Conservation (phyloP, 2,888 invertebrate species). For the Ophion ventricosus region DNA sequence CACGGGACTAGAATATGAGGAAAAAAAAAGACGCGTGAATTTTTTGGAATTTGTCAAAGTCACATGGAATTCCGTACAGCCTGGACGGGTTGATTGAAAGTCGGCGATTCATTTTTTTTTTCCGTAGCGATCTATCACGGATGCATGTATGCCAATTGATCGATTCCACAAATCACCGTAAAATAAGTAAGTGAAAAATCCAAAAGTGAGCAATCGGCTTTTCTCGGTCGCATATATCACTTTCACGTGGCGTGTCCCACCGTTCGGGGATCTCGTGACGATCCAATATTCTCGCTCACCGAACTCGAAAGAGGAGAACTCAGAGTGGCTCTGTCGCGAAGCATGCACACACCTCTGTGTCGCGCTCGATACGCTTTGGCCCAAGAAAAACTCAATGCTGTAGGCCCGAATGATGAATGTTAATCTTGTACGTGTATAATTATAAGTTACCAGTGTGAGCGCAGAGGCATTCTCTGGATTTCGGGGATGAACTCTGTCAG, state of each 20-base stretch:
- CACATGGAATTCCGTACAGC: neutral
- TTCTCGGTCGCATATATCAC: constrained; percentile 43
- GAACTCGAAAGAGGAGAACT: constrained; percentile 34
- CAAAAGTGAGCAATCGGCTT: constrained; percentile 41
- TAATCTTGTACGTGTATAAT: constrained; percentile 64
- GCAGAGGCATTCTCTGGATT: constrained; percentile 42
- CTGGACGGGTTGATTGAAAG: neutral
- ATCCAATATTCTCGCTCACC: constrained; percentile 47
- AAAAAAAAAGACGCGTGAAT: neutral
- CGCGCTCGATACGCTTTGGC: constrained; percentile 16
- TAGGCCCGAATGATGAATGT: constrained; percentile 49
- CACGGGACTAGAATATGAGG: neutral
- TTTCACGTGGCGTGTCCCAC: constrained; percentile 37
- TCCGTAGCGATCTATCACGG: neutral
- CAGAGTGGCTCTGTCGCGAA: neutral
- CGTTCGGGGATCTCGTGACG: constrained; percentile 32
- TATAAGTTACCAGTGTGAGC: constrained; percentile 44
- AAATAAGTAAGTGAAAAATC: constrained; percentile 41
- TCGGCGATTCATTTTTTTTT: constrained; percentile 7
- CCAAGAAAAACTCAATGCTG: constrained; percentile 44
- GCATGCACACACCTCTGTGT: constrained; percentile 13
- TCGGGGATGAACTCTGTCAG: constrained; percentile 42
- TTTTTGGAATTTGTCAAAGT: neutral
- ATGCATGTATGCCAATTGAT: constrained; percentile 27
- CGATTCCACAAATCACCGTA: constrained; percentile 35